Conservation (phyloP, 2,113 vertebrate genomes). For the Erythrocercus mccallii region DNA sequence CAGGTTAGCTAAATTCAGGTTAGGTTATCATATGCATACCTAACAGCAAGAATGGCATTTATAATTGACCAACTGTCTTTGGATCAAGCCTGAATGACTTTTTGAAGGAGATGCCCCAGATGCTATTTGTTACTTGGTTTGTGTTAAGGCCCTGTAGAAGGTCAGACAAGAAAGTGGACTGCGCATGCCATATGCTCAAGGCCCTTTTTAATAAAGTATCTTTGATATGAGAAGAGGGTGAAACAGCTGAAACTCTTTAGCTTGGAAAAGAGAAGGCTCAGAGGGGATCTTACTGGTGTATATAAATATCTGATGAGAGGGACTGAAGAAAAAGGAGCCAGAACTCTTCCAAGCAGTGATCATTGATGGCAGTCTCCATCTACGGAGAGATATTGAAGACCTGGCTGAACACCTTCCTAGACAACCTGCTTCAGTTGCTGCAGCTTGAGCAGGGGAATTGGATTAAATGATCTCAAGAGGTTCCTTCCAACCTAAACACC, state of each 20-base stretch:
- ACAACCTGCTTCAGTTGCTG: background rate
- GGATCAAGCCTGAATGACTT: background rate
- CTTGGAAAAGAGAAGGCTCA: background rate
- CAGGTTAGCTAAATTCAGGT: background rate
- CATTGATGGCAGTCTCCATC: background rate
- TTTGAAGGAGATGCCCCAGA: background rate
- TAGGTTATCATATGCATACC: background rate
- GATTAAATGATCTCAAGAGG: background rate
- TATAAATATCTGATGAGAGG: background rate
- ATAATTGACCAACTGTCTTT: background rate
- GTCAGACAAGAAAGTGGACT: background rate
- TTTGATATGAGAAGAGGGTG: background rate
- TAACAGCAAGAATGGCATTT: background rate
- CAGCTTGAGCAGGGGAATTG: background rate
- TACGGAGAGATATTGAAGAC: background rate
- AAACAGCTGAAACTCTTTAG: background rate
- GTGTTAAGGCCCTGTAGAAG: background rate
- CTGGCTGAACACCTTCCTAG: background rate
- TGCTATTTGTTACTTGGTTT: background rate
- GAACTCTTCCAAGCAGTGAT: background rate
- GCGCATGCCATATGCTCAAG: background rate
- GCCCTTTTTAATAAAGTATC: background rate
- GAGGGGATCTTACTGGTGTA: background rate
- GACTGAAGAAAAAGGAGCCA: background rate
- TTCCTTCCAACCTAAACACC: background rate